A percentile compares a stretch with the other conserved stretches of the same genome.
phyloP scores from a whole-genome alignment of 1,140 invertebrate genomes.

The Lutraria rhynchaena region DNA sequence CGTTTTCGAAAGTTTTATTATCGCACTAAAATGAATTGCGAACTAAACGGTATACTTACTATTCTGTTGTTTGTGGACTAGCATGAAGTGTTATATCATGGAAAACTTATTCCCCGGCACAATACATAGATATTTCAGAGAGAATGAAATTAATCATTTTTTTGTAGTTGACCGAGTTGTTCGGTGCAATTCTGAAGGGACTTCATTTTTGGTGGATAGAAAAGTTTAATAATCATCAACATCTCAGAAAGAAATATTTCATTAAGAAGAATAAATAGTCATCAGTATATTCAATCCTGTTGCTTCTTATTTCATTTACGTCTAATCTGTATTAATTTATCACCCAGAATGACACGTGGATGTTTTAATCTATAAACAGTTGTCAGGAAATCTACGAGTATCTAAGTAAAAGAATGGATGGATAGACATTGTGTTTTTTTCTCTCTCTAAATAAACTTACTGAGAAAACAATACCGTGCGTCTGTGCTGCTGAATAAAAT shows the following conservation, averaged over 20 bases:
- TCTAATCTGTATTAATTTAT: neutral
- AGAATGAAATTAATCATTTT: no score
- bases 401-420: no score
- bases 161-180: no score
- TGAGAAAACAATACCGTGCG: no score
- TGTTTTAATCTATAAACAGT: neutral
- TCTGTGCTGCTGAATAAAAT: no score
- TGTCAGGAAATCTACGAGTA: no score
- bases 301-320: neutral
- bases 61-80: no score
- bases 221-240: neutral
- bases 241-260: neutral
- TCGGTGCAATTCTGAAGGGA: neutral
- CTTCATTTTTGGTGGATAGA: neutral
- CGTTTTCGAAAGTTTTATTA: no score
- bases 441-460: no score
- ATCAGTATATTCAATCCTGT: neutral
- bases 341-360: neutral
- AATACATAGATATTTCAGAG: neutral
- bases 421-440: no score
- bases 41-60: no score
- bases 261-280: slow-evolving; percentile 10
- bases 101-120: neutral
- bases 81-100: neutral
- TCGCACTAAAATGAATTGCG: no score